Evolutionary conservation across 2,888 invertebrate genomes (phyloP).

Genomic region (Catocala sponsa): DNA sequence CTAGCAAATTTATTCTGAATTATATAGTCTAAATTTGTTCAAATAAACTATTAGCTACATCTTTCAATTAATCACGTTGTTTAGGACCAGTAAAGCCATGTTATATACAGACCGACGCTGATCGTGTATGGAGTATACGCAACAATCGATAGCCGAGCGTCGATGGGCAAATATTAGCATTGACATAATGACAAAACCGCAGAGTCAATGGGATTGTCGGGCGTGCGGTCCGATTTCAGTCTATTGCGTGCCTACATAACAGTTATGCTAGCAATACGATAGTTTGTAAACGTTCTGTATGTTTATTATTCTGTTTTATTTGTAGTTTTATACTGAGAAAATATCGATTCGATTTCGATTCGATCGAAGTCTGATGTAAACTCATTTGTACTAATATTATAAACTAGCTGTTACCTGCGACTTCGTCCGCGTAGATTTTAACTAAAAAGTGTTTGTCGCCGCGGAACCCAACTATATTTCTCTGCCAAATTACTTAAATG

Average conservation of each 20-base stretch:
- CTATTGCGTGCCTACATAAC: slow-evolving; percentile 50
- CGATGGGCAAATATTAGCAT: slow-evolving; percentile 77
- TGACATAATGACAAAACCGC: slow-evolving; percentile 84
- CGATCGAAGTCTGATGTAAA: too few relatives aligned
- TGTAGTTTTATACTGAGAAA: neutral
- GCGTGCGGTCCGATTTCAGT: slow-evolving; percentile 65
- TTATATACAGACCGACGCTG: neutral
- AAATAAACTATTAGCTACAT: neutral
- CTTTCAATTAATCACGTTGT: too few relatives aligned
- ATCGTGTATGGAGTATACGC: slow-evolving; percentile 21
- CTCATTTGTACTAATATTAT: too few relatives aligned
- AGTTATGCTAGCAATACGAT: slow-evolving; percentile 51
- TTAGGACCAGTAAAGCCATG: neutral
- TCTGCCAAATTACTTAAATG: too few relatives aligned
- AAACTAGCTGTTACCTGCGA: too few relatives aligned
- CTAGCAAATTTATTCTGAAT: too few relatives aligned
- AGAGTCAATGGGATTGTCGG: slow-evolving; percentile 74
- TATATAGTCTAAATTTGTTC: too few relatives aligned
- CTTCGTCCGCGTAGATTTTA: too few relatives aligned
- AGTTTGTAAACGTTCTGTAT: slow-evolving; percentile 5
- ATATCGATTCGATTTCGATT: too few relatives aligned
- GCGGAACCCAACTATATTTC: too few relatives aligned
- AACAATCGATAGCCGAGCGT: slow-evolving; percentile 65
- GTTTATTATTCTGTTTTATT: too few relatives aligned
- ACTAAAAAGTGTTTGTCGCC: too few relatives aligned